These are phyloP conservation scores for Tiliacea aurago DNA, from an alignment of 2,888 invertebrate species.

Conservation along the genomic window DNA sequence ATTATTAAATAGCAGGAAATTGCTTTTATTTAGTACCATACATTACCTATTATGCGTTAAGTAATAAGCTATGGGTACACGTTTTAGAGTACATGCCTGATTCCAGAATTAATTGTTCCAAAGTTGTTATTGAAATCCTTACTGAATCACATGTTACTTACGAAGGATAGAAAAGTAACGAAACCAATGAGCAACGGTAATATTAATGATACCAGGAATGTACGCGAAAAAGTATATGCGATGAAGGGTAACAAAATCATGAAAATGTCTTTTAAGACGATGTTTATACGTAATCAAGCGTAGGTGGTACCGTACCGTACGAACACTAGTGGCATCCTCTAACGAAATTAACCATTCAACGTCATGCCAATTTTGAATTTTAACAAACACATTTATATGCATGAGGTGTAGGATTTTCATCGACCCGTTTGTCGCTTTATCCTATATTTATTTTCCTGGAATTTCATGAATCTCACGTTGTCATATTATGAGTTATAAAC, in stretches of 20 bases:
- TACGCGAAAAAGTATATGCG: not conserved
- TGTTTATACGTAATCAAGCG: conserved; percentile 44
- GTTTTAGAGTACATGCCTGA: not conserved
- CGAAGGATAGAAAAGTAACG: not conserved
- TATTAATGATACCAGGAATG: not conserved
- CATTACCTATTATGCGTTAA: not conserved
- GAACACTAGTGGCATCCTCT: conserved; percentile 16
- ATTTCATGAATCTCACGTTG: conserved; percentile 77
- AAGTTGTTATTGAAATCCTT: not conserved
- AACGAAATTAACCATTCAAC: conserved; percentile 67
- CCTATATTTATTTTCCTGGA: conserved; percentile 76
- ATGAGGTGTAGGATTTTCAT: conserved; percentile 76
- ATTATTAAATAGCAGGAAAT: conserved; percentile 23
- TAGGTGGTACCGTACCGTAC: conserved; percentile 3
- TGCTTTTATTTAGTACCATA: not conserved
- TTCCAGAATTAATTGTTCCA: not conserved
- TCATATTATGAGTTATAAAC: conserved; percentile 74
- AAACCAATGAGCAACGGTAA: not conserved
- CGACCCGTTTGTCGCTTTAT: conserved; percentile 71
- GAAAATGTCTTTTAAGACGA: conserved; percentile 8
- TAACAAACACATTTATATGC: conserved; percentile 81
- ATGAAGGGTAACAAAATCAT: conserved; percentile 13
- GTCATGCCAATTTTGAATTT: conserved; percentile 75
- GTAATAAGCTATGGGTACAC: not conserved
- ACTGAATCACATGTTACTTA: not conserved